A percentile compares a stretch with the other conserved stretches of the same genome.
Evolutionary conservation across 2,113 vertebrate genomes (phyloP).

Genomic region (Oncorhynchus masou): DNA sequence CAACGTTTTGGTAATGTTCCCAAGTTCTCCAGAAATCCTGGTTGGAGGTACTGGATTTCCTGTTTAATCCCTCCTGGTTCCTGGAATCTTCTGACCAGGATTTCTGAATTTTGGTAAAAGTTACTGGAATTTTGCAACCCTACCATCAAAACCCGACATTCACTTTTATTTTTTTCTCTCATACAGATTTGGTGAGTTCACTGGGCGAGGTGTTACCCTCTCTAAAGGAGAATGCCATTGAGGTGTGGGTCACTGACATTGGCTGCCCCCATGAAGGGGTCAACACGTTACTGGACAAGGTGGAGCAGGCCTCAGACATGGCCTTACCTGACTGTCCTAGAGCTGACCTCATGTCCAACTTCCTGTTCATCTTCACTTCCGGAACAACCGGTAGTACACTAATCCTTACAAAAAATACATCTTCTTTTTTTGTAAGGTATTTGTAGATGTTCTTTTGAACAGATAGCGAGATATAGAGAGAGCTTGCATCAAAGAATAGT

Average conservation of each 20-base stretch:
- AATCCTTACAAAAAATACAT: too few relatives aligned
- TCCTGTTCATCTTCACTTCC: constrained; percentile 90
- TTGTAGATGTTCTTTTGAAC: too few relatives aligned
- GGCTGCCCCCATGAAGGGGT: constrained; percentile 58
- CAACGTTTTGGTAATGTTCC: too few relatives aligned
- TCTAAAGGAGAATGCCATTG: constrained; percentile 67
- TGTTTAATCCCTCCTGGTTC: too few relatives aligned
- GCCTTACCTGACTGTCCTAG: constrained; percentile 41
- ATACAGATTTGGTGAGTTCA: constrained; percentile 76
- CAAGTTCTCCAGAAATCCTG: too few relatives aligned
- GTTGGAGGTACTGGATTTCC: too few relatives aligned
- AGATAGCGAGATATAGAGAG: too few relatives aligned
- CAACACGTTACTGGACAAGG: constrained; percentile 75
- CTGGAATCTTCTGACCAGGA: too few relatives aligned
- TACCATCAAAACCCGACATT: background rate
- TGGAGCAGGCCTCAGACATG: constrained; percentile 70
- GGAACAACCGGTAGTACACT: constrained; percentile 86
- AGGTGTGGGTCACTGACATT: constrained; percentile 78
- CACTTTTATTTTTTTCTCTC: background rate
- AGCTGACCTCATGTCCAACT: constrained; percentile 72
- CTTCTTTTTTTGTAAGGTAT: too few relatives aligned
- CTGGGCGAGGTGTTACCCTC: constrained; percentile 76
- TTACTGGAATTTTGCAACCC: too few relatives aligned
- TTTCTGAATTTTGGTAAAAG: too few relatives aligned
- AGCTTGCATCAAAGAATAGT: too few relatives aligned